phyloP scores from a whole-genome alignment of 2,888 invertebrate species.

The Automeris io region DNA sequence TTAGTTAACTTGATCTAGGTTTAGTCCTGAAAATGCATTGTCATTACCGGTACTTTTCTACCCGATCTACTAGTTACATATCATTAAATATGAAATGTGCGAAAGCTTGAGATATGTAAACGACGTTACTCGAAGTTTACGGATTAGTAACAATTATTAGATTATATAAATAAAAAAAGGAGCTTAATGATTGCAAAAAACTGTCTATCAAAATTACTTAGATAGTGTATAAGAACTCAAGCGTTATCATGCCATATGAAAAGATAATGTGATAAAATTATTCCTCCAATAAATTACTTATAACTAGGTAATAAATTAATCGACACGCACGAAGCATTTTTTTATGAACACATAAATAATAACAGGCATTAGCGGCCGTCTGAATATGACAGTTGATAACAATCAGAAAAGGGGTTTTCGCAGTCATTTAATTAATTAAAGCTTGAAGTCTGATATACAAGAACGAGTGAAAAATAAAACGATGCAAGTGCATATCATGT shows the following conservation, averaged over 20 bases:
- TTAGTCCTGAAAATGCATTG: too few relatives aligned
- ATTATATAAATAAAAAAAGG: too few relatives aligned
- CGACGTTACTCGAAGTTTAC: too few relatives aligned
- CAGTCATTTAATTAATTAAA: constrained; percentile 61
- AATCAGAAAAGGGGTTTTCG: constrained; percentile 27
- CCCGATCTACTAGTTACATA: too few relatives aligned
- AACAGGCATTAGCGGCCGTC: constrained; percentile 26
- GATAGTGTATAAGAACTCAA: background rate
- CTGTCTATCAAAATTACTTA: background rate
- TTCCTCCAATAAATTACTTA: background rate
- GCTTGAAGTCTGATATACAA: constrained; percentile 49
- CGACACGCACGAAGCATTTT: constrained; percentile 5
- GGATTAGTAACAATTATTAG: too few relatives aligned
- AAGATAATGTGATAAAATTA: background rate
- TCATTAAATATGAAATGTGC: background rate
- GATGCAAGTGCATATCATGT: constrained; percentile 61
- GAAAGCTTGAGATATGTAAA: too few relatives aligned
- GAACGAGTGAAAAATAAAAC: constrained; percentile 47
- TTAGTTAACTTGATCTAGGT: too few relatives aligned
- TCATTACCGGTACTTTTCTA: too few relatives aligned
- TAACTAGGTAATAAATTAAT: constrained; percentile 7
- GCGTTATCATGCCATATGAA: background rate
- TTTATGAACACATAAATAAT: constrained; percentile 18
- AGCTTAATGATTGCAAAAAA: too few relatives aligned
- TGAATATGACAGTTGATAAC: constrained; percentile 37